A percentile compares a stretch with the other conserved stretches of the same genome.
Evolutionary conservation across 2,888 invertebrate species (phyloP).

Genomic region (Parnassius smintheus): DNA sequence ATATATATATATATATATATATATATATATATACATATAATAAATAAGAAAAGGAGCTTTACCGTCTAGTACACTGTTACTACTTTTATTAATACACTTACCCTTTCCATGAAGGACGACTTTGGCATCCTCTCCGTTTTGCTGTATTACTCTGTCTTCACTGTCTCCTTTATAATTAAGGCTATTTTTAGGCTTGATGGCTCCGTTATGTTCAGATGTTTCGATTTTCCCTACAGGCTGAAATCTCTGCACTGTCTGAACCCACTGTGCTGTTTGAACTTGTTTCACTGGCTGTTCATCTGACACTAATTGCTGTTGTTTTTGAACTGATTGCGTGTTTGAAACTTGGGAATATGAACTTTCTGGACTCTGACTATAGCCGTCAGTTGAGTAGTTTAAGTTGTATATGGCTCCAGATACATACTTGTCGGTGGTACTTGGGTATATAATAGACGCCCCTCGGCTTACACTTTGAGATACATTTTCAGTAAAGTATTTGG

Average conservation of each 20-base stretch:
- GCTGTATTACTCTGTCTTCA: slow-evolving; percentile 74
- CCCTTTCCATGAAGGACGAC: slow-evolving; percentile 79
- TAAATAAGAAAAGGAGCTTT: no score
- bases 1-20: no score
- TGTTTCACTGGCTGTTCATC: slow-evolving; percentile 11
- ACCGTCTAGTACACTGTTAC: no score
- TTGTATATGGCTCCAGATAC: slow-evolving; percentile 54
- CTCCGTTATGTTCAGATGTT: slow-evolving; percentile 45
- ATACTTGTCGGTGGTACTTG: slow-evolving; percentile 38
- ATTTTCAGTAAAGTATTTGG: slow-evolving; percentile 41
- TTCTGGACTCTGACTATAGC: slow-evolving; percentile 56
- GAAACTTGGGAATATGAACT: slow-evolving; percentile 56
- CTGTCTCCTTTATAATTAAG: slow-evolving; percentile 88
- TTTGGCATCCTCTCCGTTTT: slow-evolving; percentile 77
- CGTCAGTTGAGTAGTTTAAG: slow-evolving; percentile 53
- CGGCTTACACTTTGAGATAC: slow-evolving; percentile 37
- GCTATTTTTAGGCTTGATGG: slow-evolving; percentile 64
- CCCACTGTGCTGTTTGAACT: slow-evolving; percentile 15
- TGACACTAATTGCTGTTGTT: slow-evolving; percentile 3
- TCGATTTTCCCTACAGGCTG: slow-evolving; percentile 34
- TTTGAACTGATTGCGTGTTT: slow-evolving; percentile 5
- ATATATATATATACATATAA: no score
- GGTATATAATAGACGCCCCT: slow-evolving; percentile 33
- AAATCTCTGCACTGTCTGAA: slow-evolving; percentile 18
- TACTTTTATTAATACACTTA: slow-evolving; percentile 34